Base-by-base conservation (phyloP, 2,888 invertebrate genomes). In the Lobophora halterata region DNA sequence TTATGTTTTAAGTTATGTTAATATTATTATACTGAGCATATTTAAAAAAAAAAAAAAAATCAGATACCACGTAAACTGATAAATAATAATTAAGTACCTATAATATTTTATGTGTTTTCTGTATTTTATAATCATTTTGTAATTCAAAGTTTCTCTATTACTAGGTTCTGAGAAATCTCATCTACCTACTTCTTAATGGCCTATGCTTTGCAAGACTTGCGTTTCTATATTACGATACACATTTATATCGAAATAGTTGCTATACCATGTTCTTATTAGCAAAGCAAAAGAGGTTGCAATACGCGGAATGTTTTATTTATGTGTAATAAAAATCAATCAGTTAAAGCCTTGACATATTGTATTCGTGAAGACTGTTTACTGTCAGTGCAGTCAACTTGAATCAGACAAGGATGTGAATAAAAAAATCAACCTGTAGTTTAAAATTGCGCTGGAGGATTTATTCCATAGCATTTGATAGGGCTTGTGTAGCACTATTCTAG, bases 261-360 rank as follows among this genome's bases (percentile, higher is more conserved):
- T 40, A 34, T 33, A 38, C 19, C 8, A 10, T 16, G 26, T 34
- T 29, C 28, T 34, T 37, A 46, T 44, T 45, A 45, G 42, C 39
- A 40, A 43, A 30, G 19, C 40, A 43, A 39, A 46, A 25, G 39
- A 38, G 38, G 27, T 37, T 27, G 44, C 34, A 42, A 30, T 23
- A 30, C 33, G 36, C 21, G 28, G 27, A 37, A 43, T 40, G 27
- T 38, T 35, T 43, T 43, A 31, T 42, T 27, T 34, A 33, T 48
- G 5, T 30, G 39, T 36, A 31, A 19, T 29, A 33, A 29, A 50
- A 46, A 35, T 47, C 43, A 28, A 46, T 41, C 40, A 18, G 28
- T 32, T 13, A 16, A 23, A 34, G 25, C 51, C 48, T 52, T 52
- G 51, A 46, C 48, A 48, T 48, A 46, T 47, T 32, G 46, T 31